Evolutionary conservation across 1,140 invertebrate genomes (phyloP), one percentile per base, ranked within the genome.

Genomic region (Drosophila ironensis): DNA sequence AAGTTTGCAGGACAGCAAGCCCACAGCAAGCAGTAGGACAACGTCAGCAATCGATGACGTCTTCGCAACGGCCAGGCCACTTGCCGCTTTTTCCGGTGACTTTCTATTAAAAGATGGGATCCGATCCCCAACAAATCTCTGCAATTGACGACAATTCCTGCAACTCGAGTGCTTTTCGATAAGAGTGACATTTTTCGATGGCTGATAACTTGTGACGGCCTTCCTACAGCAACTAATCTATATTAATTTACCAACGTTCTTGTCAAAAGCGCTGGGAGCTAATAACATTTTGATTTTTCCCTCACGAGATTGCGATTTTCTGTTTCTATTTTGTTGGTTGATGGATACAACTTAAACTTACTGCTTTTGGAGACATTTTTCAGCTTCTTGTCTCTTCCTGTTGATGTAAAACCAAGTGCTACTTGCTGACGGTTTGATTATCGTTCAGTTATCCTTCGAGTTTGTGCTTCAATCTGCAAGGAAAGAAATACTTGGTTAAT

Each of bases 281-380:
- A n/a, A n/a, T n/a, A n/a, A n/a, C n/a, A n/a, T n/a, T n/a, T n/a
- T n/a, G n/a, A n/a, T n/a, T n/a, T n/a, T n/a, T n/a, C n/a, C n/a
- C n/a, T n/a, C n/a, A n/a, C n/a, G n/a, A n/a, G n/a, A n/a, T n/a
- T n/a, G n/a, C n/a, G n/a, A n/a, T n/a, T n/a, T n/a, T 30, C 30
- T 12, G 30, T 33, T 4, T 2, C 5, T 27, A 27, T 3, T 17
- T 8, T 47, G 11, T 7, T n/a, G 11, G 25, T 16, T 16, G 14
- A 37, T 8, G 33, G 12, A 11, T 33, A 3, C 12, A 28, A n/a
- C 8, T n/a, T 14, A 4, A 22, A 77, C 86, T 88, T 69, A 88
- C 86, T 78, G 86, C 74, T 88, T 88, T 88, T 47, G 78, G 86
- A 63, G 86, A 86, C 86, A 88, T 88, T 64, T 84, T 88, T 74